Evolutionary conservation across 1,140 invertebrate species (phyloP).

Genomic region (Halyomorpha halys): DNA sequence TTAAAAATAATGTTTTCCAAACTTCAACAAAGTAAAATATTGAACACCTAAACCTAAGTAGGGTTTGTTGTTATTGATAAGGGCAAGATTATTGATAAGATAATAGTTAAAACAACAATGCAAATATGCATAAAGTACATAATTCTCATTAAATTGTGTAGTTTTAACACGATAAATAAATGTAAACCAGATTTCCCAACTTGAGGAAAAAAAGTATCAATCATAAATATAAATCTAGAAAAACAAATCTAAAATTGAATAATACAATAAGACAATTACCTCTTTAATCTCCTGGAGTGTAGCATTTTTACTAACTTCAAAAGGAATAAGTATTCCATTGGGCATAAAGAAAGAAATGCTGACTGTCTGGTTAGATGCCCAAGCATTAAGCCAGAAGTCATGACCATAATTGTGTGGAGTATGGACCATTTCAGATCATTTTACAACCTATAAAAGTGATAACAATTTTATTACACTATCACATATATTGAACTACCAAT

Average conservation of each 20-base stretch:
- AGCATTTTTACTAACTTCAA: constrained; percentile 56
- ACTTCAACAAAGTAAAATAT: too few relatives aligned
- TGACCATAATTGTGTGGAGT: constrained; percentile 49
- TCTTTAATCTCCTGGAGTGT: constrained; percentile 76
- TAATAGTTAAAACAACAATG: background rate
- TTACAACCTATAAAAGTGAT: constrained; percentile 6
- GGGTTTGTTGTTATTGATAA: too few relatives aligned
- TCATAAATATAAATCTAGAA: constrained; percentile 12
- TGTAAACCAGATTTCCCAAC: background rate
- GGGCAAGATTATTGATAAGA: background rate
- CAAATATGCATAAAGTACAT: background rate
- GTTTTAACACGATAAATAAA: background rate
- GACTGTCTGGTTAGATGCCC: constrained; percentile 39
- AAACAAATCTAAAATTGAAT: constrained; percentile 15
- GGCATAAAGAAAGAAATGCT: constrained; percentile 73
- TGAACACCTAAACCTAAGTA: too few relatives aligned
- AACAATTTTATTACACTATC: background rate
- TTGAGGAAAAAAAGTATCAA: too few relatives aligned
- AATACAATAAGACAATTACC: constrained; percentile 42
- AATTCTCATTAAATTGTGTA: background rate
- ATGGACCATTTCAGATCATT: constrained; percentile 44
- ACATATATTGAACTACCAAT: background rate
- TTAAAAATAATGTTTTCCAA: too few relatives aligned
- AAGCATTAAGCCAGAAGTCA: constrained; percentile 50
- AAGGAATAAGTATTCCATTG: constrained; percentile 64